Evolutionary conservation across 2,888 invertebrate species (phyloP).

Genomic region (Scaptomyza parva): DNA sequence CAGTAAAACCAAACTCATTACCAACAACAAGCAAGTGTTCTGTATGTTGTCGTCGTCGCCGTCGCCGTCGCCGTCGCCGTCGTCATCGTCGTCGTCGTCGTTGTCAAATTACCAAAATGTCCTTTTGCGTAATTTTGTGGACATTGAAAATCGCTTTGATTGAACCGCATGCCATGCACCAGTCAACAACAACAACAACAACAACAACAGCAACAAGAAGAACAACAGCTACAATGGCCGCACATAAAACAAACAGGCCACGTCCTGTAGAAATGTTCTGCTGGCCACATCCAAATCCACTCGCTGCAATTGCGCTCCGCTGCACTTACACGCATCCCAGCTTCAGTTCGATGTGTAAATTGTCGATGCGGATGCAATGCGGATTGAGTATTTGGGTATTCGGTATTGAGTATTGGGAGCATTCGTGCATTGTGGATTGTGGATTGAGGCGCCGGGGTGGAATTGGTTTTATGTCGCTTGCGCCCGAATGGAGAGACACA

Average conservation of each 20-base stretch:
- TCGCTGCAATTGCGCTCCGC: constrained; percentile 75
- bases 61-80: constrained; percentile 4
- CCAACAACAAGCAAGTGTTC: constrained; percentile 68
- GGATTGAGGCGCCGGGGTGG: constrained; percentile 35
- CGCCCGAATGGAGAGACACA: constrained; percentile 73
- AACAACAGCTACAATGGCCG: constrained; percentile 69
- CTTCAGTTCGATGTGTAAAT: constrained; percentile 49
- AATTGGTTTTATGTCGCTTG: constrained; percentile 81
- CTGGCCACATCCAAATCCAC: constrained; percentile 69
- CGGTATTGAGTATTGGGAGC: constrained; percentile 48
- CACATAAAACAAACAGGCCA: constrained; percentile 79
- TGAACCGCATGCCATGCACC: constrained; percentile 74
- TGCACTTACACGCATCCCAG: constrained; percentile 73
- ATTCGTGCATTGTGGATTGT: constrained; percentile 31
- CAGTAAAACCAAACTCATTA: constrained; percentile 81
- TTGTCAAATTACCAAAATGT: constrained; percentile 81
- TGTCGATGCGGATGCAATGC: constrained; percentile 53
- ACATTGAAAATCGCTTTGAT: constrained; percentile 82
- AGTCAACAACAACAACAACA: constrained; percentile 54
- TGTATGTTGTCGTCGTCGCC: constrained; percentile 20
- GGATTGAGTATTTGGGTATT: constrained; percentile 38
- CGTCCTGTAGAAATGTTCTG: constrained; percentile 46
- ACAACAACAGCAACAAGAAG: constrained; percentile 24
- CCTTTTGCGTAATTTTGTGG: constrained; percentile 81
- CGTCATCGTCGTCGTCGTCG: constrained; percentile 31